These are phyloP conservation scores for Sitta europaea DNA, from an alignment of 2,113 vertebrate genomes.

Conservation along the genomic window DNA sequence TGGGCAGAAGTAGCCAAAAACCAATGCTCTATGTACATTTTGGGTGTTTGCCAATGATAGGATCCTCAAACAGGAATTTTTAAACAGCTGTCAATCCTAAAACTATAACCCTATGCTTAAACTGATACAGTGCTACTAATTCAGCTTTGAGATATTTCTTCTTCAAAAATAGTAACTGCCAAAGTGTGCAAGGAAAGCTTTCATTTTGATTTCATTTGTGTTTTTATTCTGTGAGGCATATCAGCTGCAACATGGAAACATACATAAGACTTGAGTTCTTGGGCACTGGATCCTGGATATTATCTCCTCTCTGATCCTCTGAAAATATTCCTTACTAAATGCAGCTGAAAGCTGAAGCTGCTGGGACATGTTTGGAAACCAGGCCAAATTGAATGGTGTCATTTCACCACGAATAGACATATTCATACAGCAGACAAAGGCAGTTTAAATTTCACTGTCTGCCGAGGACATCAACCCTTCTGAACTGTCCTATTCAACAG, in stretches of 20 bases:
- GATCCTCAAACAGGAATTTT: slow-evolving; percentile 28
- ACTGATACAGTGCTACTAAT: neutral
- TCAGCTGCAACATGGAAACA: neutral
- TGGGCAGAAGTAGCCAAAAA: slow-evolving; percentile 46
- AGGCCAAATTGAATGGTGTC: neutral
- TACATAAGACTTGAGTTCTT: neutral
- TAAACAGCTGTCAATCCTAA: slow-evolving; percentile 44
- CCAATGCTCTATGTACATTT: neutral
- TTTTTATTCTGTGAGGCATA: neutral
- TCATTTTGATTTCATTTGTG: neutral
- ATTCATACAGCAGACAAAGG: neutral
- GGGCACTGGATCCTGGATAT: neutral
- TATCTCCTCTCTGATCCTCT: neutral
- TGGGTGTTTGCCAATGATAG: neutral
- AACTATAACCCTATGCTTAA: neutral
- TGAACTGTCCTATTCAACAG: neutral
- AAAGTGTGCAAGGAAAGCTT: neutral
- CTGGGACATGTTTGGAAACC: neutral
- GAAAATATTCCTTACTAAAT: neutral
- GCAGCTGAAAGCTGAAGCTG: neutral
- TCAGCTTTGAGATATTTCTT: neutral
- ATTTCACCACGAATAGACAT: neutral
- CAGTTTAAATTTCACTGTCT: neutral
- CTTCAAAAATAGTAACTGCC: neutral
- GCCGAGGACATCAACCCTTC: neutral